A percentile compares a stretch with the other conserved stretches of the same genome.
Evolutionary conservation across 2,797 vertebrate genomes (phyloP).

Genomic region (Spatula versicolor): DNA sequence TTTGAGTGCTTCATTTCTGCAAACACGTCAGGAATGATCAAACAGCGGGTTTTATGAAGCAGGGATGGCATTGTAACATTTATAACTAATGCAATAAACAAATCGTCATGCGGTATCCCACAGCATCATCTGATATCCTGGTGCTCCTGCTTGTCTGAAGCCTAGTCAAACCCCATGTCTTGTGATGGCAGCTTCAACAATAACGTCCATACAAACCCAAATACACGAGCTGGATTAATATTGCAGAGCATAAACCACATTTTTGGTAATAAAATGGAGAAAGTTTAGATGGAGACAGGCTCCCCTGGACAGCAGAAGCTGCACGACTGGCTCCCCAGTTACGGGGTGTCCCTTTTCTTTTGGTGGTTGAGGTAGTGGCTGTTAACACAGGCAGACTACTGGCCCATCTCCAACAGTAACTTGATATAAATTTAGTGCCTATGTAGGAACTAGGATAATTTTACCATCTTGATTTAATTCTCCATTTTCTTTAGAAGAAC

Average conservation of each 20-base stretch:
- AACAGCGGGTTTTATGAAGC: background rate
- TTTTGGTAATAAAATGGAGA: background rate
- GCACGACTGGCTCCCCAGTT: background rate
- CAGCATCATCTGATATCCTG: background rate
- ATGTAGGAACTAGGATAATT: background rate
- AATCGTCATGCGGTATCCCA: background rate
- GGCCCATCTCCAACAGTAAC: background rate
- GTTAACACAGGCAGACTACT: background rate
- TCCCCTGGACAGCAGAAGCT: background rate
- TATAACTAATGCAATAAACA: background rate
- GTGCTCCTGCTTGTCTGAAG: background rate
- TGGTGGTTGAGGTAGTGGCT: background rate
- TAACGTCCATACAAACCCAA: background rate
- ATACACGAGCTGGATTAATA: background rate
- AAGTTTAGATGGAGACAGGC: background rate
- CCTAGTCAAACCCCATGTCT: background rate
- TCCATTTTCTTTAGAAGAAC: constrained; percentile 25
- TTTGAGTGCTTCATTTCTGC: background rate
- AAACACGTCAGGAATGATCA: background rate
- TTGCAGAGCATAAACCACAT: background rate
- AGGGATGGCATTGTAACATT: background rate
- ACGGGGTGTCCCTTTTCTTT: background rate
- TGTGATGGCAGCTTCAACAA: background rate
- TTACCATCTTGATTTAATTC: constrained; percentile 31
- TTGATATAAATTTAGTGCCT: constrained; percentile 2